Evolutionary conservation across 2,113 vertebrate genomes (phyloP).

Genomic region (Bubo scandiacus): DNA sequence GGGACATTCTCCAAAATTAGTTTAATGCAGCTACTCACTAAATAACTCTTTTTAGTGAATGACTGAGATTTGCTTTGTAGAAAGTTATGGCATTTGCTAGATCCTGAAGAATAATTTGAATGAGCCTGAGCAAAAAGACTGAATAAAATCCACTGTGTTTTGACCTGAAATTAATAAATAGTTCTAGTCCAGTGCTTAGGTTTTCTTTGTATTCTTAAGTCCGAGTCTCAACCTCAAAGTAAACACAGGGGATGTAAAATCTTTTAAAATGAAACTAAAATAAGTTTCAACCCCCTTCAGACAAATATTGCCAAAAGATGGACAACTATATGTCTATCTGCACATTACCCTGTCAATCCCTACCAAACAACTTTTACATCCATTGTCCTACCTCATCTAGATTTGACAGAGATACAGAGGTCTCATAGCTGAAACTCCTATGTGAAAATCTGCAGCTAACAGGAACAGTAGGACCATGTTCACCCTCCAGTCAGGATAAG

Average conservation of each 20-base stretch:
- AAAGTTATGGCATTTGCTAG: not conserved
- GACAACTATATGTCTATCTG: not conserved
- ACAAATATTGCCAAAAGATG: not conserved
- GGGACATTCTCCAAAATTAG: not conserved
- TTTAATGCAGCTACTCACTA: not conserved
- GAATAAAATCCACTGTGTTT: not conserved
- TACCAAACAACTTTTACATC: not conserved
- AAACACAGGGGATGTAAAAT: not conserved
- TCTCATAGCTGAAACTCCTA: not conserved
- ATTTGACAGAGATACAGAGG: not conserved
- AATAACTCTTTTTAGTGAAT: not conserved
- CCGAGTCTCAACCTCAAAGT: not conserved
- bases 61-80: not conserved
- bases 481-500: not conserved
- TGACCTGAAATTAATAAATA: not conserved
- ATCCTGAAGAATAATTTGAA: not conserved
- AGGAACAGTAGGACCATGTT: fast-evolving
- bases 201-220: not conserved
- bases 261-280: not conserved
- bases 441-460: not conserved
- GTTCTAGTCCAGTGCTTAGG: not conserved
- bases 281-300: not conserved
- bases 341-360: not conserved
- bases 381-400: not conserved
- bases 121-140: not conserved